Evolutionary conservation across 35 echinoderm and acorn worm genomes (phyloP).

Genomic region (Strongylocentrotus purpuratus): DNA sequence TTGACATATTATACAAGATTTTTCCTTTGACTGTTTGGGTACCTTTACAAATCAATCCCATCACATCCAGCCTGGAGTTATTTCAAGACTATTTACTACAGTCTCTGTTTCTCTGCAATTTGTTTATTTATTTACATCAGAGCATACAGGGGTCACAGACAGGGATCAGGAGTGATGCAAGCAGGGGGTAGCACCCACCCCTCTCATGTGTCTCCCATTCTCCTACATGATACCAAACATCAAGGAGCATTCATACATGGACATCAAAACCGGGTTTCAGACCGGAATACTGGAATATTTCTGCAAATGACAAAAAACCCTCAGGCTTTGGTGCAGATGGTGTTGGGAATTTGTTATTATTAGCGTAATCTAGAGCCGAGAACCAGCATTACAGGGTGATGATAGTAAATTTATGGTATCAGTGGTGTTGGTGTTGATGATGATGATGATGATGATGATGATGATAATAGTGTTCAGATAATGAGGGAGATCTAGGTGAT

Average conservation of each 20-base stretch:
- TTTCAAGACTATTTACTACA: conserved; percentile 40
- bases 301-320: too few species aligned
- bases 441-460: too few species aligned
- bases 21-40: neutral
- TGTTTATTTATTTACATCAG: conserved; percentile 52
- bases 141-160: neutral
- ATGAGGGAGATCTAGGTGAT: too few species aligned
- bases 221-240: neutral
- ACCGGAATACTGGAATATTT: too few species aligned
- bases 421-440: neutral
- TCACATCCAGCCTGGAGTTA: conserved; percentile 42
- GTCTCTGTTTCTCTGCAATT: conserved; percentile 42
- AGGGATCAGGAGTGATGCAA: conserved; percentile 28
- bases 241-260: neutral
- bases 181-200: conserved; percentile 29
- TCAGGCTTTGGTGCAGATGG: too few species aligned
- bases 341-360: too few species aligned
- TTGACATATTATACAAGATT: neutral
- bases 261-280: neutral
- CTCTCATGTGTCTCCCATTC: neutral
- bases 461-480: too few species aligned
- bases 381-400: neutral
- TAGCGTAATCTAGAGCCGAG: neutral
- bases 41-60: neutral
- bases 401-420: too few species aligned